Conservation (phyloP, 2,113 vertebrate genomes). For the Xenotilapia leptura region DNA sequence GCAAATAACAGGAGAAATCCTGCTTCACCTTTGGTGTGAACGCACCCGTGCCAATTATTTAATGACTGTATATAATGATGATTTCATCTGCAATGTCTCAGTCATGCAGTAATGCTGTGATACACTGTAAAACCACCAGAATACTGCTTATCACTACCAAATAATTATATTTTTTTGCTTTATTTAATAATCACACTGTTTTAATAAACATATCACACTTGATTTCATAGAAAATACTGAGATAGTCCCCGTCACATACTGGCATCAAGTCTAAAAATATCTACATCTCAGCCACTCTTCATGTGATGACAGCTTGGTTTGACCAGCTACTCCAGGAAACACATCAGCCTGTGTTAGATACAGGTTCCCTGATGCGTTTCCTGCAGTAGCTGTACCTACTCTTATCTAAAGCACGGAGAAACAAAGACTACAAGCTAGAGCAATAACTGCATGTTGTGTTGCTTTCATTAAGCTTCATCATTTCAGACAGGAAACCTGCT, state of each 20-base stretch:
- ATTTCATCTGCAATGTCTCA: neutral
- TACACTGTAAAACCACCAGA: neutral
- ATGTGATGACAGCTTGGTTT: neutral
- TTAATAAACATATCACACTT: neutral
- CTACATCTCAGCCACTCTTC: neutral
- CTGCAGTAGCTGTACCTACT: neutral
- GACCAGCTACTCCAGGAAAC: neutral
- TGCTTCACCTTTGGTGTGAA: neutral
- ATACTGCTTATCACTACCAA: neutral
- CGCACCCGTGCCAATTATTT: fast-evolving
- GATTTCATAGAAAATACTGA: neutral
- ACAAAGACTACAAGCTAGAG: neutral
- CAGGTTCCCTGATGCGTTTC: neutral
- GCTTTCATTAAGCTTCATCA: neutral
- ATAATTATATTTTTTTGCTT: neutral
- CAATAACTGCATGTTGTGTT: neutral
- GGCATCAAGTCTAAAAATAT: neutral
- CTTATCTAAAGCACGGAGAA: neutral
- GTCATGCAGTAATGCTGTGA: neutral
- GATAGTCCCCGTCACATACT: neutral
- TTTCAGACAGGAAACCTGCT: neutral
- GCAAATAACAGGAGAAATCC: neutral
- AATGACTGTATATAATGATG: neutral
- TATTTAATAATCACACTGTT: neutral
- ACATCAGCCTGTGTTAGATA: neutral